Evolutionary conservation across 2,888 invertebrate genomes (phyloP).

Genomic region (Meloe dianella): DNA sequence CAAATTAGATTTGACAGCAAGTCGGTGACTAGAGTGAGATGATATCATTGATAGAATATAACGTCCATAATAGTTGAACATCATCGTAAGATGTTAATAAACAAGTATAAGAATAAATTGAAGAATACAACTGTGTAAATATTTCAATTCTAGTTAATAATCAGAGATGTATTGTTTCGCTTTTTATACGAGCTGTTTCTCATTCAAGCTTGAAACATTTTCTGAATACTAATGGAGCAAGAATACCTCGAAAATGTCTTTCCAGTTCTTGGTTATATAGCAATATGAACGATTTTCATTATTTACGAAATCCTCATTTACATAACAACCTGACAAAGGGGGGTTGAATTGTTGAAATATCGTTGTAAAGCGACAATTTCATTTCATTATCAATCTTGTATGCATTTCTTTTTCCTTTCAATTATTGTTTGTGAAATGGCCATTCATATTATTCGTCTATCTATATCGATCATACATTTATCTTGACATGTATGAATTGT

Average conservation of each 20-base stretch:
- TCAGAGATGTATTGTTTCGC: conserved; percentile 41
- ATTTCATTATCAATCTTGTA: neutral
- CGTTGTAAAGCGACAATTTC: neutral
- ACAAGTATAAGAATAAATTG: neutral
- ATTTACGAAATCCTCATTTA: conserved; percentile 39
- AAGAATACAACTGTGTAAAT: conserved; percentile 27
- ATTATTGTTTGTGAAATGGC: neutral
- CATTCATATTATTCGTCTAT: neutral
- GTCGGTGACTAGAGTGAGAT: conserved; percentile 3
- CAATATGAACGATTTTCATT: conserved; percentile 38
- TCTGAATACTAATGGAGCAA: conserved; percentile 42
- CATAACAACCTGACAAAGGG: conserved; percentile 34
- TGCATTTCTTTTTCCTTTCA: neutral
- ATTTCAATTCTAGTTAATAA: conserved; percentile 41
- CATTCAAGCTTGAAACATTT: conserved; percentile 39
- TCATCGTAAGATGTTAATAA: neutral
- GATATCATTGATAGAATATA: conserved; percentile 12
- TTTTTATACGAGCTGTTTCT: conserved; percentile 39
- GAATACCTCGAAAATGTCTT: conserved; percentile 24
- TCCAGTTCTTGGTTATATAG: conserved; percentile 24
- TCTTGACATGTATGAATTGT: conserved; percentile 3
- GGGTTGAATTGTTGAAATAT: conserved; percentile 9
- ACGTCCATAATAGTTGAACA: neutral
- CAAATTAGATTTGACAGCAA: neutral
- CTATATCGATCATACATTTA: conserved; percentile 1